Evolutionary conservation across 2,113 vertebrate genomes (phyloP).

Genomic region (Loxodonta africana): DNA sequence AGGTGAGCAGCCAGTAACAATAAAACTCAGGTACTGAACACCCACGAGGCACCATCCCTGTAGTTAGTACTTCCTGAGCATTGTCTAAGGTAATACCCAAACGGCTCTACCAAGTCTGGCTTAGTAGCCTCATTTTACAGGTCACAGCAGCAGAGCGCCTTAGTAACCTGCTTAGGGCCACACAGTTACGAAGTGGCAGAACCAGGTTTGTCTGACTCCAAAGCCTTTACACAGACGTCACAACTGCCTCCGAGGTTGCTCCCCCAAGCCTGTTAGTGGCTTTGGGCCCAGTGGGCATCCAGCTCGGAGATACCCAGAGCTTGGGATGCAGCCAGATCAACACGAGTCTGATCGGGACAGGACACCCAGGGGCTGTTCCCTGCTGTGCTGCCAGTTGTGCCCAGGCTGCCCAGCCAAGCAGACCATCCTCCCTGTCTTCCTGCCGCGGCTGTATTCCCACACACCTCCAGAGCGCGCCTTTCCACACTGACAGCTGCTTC

Average conservation of each 20-base stretch:
- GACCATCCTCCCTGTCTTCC: fast-evolving
- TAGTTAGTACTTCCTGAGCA: not conserved
- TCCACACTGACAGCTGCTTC: not conserved
- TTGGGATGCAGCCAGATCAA: not conserved
- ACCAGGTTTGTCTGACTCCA: not conserved
- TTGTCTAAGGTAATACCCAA: not conserved
- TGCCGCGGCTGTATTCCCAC: no score
- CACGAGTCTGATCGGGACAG: not conserved
- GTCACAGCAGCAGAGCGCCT: not conserved
- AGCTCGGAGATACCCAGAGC: not conserved
- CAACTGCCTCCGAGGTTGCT: not conserved
- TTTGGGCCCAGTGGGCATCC: not conserved
- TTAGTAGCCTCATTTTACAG: not conserved
- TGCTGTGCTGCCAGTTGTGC: fast-evolving
- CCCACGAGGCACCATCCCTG: not conserved
- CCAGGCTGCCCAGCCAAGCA: not conserved
- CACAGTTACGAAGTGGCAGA: no score
- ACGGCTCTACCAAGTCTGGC: not conserved
- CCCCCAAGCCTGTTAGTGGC: no score
- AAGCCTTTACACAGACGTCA: not conserved
- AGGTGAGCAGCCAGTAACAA: not conserved
- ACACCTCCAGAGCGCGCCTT: not conserved
- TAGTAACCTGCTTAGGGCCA: not conserved
- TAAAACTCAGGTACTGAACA: fast-evolving
- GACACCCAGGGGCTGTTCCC: not conserved